These are phyloP conservation scores for Noctua janthe DNA, from an alignment of 2,888 invertebrate species.

Conservation along the genomic window DNA sequence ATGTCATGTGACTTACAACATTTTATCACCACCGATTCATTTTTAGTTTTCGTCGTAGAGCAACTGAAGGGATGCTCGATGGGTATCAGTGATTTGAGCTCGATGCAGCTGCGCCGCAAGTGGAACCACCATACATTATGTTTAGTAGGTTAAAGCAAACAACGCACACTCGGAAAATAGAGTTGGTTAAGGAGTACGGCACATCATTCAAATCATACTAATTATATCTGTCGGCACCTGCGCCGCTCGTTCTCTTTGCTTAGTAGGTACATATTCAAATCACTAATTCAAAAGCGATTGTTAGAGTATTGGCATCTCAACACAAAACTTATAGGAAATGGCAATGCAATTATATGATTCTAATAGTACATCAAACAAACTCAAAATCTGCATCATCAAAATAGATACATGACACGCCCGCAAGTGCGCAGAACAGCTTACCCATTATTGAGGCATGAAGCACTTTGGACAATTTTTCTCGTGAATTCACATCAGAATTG, in stretches of 20 bases:
- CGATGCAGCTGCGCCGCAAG: conserved; percentile 94
- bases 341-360: conserved; percentile 86
- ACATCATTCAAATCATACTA: conserved; percentile 88
- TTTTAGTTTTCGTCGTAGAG: conserved; percentile 93
- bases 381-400: conserved; percentile 84
- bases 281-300: conserved; percentile 89
- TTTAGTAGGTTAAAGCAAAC: conserved; percentile 91
- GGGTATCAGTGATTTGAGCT: conserved; percentile 93
- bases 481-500: conserved; percentile 84
- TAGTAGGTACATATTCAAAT: conserved; percentile 87
- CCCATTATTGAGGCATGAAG: conserved; percentile 79
- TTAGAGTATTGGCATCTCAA: conserved; percentile 89
- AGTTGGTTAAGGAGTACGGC: conserved; percentile 85
- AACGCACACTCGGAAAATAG: conserved; percentile 89
- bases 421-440: conserved; percentile 83
- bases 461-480: conserved; percentile 80
- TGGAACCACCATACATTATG: conserved; percentile 89
- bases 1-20: conserved; percentile 94
- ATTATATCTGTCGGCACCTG: conserved; percentile 70
- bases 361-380: conserved; percentile 88
- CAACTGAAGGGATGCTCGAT: conserved; percentile 95
- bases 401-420: conserved; percentile 81
- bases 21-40: conserved; percentile 94
- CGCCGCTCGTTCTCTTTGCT: conserved; percentile 78
- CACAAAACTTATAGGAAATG: conserved; percentile 87